Base-by-base conservation (phyloP, 2,888 invertebrate genomes). In the Nemoura dubitans region DNA sequence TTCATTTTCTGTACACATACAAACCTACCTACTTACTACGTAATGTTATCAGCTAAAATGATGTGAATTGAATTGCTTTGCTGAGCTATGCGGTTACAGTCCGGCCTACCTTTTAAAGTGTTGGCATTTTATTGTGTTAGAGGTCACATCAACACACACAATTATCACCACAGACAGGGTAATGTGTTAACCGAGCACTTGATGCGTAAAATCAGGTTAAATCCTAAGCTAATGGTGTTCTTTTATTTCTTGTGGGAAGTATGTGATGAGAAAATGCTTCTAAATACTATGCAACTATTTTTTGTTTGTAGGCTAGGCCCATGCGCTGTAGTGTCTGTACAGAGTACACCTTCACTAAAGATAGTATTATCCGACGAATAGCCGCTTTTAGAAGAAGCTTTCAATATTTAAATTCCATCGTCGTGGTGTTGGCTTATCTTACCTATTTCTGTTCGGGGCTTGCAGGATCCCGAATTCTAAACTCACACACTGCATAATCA, bases 121-220 rank as follows among this genome's bases (percentile, higher is more conserved):
- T 59, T 10, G 36, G 36, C 36, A 36, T 36, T 21, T 59, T 59
- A 59, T 21, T 21, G 16, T 59, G 59, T 59, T 59, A 1, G 21
- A 59, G 59, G 59, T 59, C 59, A 59, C 59, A 59, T 59, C 59
- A 59, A 59, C 59, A 59, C 59, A 36, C 10, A 21, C 59, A 59
- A 59, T 59, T 59, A 59, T 59, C 59, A 59, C 59, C 14, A 21
- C 21, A 7, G 59, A 59, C 59, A 59, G 59, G 21, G 21, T 21
- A 59, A 59, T 59, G 59, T 59, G 59, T 21, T 59, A 59, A 59
- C 59, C 59, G 59, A 59, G 59, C 59, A 59, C 59, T 59, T 59
- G 59, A 21, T 59, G 59, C 59, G 59, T 59, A 59, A 59, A 59
- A 59, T 21, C 59, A 59, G 59, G 59, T 59, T 59, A 59, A 59